A percentile compares a stretch with the other conserved stretches of the same genome.
phyloP scores from a whole-genome alignment of 1,140 invertebrate genomes.

The Piezodorus guildinii region DNA sequence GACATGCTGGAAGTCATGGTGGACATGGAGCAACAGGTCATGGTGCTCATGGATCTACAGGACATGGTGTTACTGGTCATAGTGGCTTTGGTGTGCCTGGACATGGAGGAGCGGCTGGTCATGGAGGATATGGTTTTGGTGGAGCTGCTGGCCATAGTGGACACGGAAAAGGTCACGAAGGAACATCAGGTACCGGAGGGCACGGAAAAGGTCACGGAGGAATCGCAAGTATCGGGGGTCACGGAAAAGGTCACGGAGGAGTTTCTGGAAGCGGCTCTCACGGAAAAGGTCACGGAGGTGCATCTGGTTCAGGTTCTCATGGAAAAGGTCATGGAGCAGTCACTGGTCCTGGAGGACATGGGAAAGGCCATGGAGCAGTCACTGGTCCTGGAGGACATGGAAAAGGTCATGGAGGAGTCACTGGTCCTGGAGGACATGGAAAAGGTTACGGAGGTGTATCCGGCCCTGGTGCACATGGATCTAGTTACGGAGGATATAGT shows the following conservation, averaged over 20 bases:
- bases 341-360: not conserved
- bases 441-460: not conserved
- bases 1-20: not conserved
- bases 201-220: not conserved
- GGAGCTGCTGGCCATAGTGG: not conserved
- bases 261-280: not conserved
- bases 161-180: not conserved
- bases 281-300: not conserved
- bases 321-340: not conserved
- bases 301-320: not conserved
- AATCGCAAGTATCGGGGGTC: not conserved
- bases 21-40: not conserved
- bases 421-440: not conserved
- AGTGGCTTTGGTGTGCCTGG: not conserved
- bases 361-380: not conserved
- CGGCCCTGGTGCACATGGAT: not conserved
- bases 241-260: not conserved
- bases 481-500: not conserved
- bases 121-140: not conserved
- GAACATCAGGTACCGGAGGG: not conserved
- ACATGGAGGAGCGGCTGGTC: not conserved
- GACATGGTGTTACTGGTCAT: not conserved
- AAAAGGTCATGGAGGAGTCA: not conserved
- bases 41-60: not conserved
- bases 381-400: not conserved